Evolutionary conservation across 2,113 vertebrate genomes (phyloP).

Genomic region (Pleuronectes platessa): DNA sequence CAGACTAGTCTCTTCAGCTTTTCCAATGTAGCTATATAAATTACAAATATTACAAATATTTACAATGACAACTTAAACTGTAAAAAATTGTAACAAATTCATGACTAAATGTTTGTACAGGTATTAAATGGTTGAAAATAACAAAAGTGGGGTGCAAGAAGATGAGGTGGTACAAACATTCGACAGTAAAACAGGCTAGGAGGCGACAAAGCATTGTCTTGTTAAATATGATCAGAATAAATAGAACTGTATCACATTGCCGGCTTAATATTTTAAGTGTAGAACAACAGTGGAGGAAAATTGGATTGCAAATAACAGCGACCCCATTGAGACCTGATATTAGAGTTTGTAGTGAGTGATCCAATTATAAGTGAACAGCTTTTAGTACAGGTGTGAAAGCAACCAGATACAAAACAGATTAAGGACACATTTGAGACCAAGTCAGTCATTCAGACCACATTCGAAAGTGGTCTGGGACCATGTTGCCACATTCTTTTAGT

Average conservation of each 20-base stretch:
- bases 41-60: slow-evolving; percentile 79
- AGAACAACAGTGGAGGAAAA: slow-evolving; percentile 29
- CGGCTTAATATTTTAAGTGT: slow-evolving; percentile 4
- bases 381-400: neutral
- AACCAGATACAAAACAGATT: too few relatives aligned
- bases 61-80: slow-evolving; percentile 67
- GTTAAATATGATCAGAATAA: slow-evolving; percentile 71
- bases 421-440: too few relatives aligned
- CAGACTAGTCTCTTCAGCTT: slow-evolving; percentile 51
- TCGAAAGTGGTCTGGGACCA: neutral
- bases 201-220: slow-evolving; percentile 33
- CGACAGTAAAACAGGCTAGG: slow-evolving; percentile 33
- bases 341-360: neutral
- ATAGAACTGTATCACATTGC: slow-evolving; percentile 49
- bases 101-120: slow-evolving; percentile 43
- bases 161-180: slow-evolving; percentile 43
- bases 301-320: slow-evolving; percentile 14
- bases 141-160: slow-evolving; percentile 21
- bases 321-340: neutral
- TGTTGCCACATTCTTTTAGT: neutral
- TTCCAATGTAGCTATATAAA: slow-evolving; percentile 71
- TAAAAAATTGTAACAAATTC: slow-evolving; percentile 47
- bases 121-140: slow-evolving; percentile 43
- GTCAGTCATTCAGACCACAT: neutral
- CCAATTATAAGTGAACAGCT: neutral